phyloP scores from a whole-genome alignment of 2,888 invertebrate genomes.

The Blomia tropicalis region DNA sequence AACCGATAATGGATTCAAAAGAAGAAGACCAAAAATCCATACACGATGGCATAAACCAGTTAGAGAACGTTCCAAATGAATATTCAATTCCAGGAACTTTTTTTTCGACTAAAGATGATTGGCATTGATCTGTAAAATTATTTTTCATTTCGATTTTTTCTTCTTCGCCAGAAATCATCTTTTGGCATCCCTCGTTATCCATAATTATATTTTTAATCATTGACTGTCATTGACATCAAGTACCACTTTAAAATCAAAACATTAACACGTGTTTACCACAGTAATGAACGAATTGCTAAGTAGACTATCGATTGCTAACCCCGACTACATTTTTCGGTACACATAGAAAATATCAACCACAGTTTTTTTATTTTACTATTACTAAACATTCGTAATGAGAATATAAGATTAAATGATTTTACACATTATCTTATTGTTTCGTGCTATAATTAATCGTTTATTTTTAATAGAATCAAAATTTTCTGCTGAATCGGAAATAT shows the following conservation, averaged over 20 bases:
- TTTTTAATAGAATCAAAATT: not conserved
- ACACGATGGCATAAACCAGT: conserved; percentile 23
- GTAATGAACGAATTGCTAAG: too few species aligned
- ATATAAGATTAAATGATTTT: not conserved
- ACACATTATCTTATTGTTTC: not conserved
- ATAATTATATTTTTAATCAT: not conserved
- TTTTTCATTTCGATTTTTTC: not conserved
- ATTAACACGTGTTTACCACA: too few species aligned
- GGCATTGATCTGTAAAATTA: too few species aligned
- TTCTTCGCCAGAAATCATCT: not conserved
- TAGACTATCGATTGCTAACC: too few species aligned
- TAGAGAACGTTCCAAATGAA: conserved; percentile 22
- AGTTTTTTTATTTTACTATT: not conserved
- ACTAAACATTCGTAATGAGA: not conserved
- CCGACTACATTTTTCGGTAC: too few species aligned
- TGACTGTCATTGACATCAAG: too few species aligned
- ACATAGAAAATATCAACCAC: too few species aligned
- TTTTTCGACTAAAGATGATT: too few species aligned
- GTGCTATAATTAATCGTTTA: too few species aligned
- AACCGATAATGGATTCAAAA: not conserved
- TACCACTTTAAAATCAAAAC: too few species aligned
- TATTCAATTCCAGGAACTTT: conserved; percentile 3
- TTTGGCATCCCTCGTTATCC: not conserved
- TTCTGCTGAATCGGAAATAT: not conserved
- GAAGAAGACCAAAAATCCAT: conserved; percentile 13